These are phyloP conservation scores for Euplexia lucipara DNA, from an alignment of 2,888 invertebrate genomes.

Conservation along the genomic window DNA sequence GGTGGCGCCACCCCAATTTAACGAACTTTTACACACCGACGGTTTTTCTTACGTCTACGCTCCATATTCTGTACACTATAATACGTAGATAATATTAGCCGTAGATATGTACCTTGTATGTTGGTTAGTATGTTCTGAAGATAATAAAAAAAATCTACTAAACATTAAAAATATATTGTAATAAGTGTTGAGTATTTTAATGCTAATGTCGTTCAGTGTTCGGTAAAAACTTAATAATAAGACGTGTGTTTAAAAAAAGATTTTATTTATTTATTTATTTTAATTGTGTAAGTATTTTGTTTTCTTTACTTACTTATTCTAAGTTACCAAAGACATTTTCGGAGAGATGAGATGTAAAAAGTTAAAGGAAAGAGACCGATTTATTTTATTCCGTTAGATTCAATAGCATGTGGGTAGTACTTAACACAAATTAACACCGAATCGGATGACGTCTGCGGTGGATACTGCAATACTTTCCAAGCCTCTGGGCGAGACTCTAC, in stretches of 20 bases:
- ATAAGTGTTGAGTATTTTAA: conserved; percentile 86
- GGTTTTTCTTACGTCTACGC: no score
- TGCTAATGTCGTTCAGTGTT: conserved; percentile 82
- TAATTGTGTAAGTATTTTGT: no score
- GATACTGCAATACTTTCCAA: no score
- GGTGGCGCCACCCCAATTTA: no score
- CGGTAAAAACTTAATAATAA: conserved; percentile 75
- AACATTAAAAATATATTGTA: conserved; percentile 80
- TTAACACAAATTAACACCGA: no score
- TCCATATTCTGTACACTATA: conserved; percentile 70
- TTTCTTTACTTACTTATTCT: conserved; percentile 40
- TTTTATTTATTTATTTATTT: conserved; percentile 49
- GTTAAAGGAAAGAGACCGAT: background rate
- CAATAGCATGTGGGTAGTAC: background rate
- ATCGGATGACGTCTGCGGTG: no score
- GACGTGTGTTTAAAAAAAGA: conserved; percentile 63
- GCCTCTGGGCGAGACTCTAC: no score
- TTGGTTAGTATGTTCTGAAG: conserved; percentile 83
- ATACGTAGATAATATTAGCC: conserved; percentile 72
- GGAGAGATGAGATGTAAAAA: conserved; percentile 27
- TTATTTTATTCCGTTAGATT: background rate
- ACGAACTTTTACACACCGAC: no score
- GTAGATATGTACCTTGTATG: conserved; percentile 81
- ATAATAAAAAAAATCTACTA: conserved; percentile 76
- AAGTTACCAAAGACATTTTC: conserved; percentile 47